Evolutionary conservation across 2,113 vertebrate genomes (phyloP).

Genomic region (Panthera uncia): DNA sequence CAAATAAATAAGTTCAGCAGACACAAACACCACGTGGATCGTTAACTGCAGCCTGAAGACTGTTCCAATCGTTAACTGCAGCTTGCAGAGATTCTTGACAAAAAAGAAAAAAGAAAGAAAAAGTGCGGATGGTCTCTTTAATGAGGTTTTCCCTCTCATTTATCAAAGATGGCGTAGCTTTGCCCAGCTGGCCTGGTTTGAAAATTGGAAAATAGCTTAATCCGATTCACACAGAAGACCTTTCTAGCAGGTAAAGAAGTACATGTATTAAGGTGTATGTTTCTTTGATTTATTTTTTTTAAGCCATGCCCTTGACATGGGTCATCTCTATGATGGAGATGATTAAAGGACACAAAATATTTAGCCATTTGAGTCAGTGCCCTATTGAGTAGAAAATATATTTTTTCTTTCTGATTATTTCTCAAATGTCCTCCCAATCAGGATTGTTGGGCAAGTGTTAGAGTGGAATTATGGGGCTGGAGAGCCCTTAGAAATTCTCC

Average conservation of each 20-base stretch:
- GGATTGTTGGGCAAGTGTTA: neutral
- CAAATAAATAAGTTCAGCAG: slow-evolving; percentile 78
- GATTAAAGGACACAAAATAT: slow-evolving; percentile 44
- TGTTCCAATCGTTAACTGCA: slow-evolving; percentile 79
- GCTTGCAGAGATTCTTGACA: slow-evolving; percentile 69
- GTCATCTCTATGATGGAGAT: neutral
- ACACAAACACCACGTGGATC: slow-evolving; percentile 71
- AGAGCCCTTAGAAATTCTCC: neutral
- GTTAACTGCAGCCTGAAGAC: slow-evolving; percentile 74
- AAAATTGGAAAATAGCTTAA: slow-evolving; percentile 74
- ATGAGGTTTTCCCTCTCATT: slow-evolving; percentile 81
- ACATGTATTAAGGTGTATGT: neutral
- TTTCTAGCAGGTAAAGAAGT: slow-evolving; percentile 45
- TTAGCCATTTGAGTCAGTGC: neutral
- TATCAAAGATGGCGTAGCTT: slow-evolving; percentile 66
- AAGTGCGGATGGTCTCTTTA: slow-evolving; percentile 69
- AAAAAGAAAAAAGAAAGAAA: neutral
- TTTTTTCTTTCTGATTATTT: slow-evolving; percentile 46
- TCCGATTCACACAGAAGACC: slow-evolving; percentile 66
- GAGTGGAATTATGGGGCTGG: neutral
- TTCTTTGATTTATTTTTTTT: slow-evolving; percentile 64
- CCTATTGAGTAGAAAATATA: neutral
- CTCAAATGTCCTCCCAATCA: neutral
- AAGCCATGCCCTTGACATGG: slow-evolving; percentile 8
- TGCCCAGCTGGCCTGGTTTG: slow-evolving; percentile 73